phyloP scores from a whole-genome alignment of 2,797 vertebrate genomes.

The Manis crassicaudata region DNA sequence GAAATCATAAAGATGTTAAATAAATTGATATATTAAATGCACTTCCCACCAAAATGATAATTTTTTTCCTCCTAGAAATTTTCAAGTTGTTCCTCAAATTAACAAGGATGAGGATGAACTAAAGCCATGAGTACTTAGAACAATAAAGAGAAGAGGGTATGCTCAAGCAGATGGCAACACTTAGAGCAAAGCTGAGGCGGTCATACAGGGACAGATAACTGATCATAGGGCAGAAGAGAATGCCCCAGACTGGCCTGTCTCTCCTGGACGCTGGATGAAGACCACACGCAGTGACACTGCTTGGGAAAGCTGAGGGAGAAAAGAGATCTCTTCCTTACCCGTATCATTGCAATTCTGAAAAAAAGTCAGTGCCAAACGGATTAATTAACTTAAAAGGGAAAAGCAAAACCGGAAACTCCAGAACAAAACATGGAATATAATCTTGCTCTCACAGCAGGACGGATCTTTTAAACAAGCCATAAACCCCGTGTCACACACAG shows the following conservation, averaged over 20 bases:
- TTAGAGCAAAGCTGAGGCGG: background rate
- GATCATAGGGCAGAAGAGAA: too few relatives aligned
- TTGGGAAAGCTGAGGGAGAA: background rate
- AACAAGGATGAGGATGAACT: background rate
- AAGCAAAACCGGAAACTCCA: background rate
- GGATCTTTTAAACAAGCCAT: background rate
- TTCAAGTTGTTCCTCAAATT: background rate
- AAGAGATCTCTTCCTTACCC: too few relatives aligned
- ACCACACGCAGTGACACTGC: fast-evolving
- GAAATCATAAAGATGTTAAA: background rate
- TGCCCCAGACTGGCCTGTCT: too few relatives aligned
- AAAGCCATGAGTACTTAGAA: fast-evolving
- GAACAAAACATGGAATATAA: background rate
- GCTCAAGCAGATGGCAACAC: too few relatives aligned
- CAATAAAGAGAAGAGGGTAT: background rate
- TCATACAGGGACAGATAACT: background rate
- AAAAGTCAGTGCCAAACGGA: background rate
- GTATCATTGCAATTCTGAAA: background rate
- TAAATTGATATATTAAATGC: background rate
- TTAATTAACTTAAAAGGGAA: background rate
- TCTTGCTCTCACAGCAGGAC: background rate
- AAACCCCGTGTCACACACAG: fast-evolving
- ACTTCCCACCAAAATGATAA: background rate
- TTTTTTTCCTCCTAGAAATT: background rate
- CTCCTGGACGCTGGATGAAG: background rate